phyloP scores from a whole-genome alignment of 2,888 invertebrate genomes.

The Bimastos eiseni region DNA sequence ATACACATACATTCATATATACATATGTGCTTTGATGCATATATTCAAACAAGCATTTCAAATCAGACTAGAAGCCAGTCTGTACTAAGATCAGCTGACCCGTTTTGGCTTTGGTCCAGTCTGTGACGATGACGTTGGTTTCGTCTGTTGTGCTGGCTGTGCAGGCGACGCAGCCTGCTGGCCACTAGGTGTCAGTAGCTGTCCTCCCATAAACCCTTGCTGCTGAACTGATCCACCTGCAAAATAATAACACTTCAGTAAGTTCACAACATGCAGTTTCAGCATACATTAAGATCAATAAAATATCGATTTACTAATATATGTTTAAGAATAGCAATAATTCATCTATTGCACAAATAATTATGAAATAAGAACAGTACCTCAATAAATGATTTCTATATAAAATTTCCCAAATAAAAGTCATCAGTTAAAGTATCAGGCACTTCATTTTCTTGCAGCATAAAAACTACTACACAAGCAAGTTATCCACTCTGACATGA shows the following conservation, averaged over 20 bases:
- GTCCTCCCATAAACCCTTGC: background rate
- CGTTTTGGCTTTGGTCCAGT: constrained; percentile 22
- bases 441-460: too few species aligned
- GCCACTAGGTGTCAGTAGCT: background rate
- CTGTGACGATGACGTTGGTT: constrained; percentile 7
- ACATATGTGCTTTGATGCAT: background rate
- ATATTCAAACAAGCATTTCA: background rate
- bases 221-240: background rate
- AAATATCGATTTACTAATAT: too few species aligned
- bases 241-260: background rate
- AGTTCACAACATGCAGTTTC: too few species aligned
- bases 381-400: too few species aligned
- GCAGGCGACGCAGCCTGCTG: background rate
- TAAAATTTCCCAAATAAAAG: too few species aligned
- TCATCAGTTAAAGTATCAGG: too few species aligned
- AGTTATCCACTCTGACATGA: too few species aligned
- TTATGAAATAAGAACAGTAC: too few species aligned
- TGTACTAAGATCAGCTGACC: background rate
- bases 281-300: too few species aligned
- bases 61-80: background rate
- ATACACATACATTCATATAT: background rate
- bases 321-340: too few species aligned
- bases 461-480: too few species aligned
- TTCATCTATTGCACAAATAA: too few species aligned
- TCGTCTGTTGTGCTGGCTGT: background rate